Evolutionary conservation across 2,888 invertebrate species (phyloP), one percentile per base, ranked within the genome.

Genomic region (Standfussiana lucernea): DNA sequence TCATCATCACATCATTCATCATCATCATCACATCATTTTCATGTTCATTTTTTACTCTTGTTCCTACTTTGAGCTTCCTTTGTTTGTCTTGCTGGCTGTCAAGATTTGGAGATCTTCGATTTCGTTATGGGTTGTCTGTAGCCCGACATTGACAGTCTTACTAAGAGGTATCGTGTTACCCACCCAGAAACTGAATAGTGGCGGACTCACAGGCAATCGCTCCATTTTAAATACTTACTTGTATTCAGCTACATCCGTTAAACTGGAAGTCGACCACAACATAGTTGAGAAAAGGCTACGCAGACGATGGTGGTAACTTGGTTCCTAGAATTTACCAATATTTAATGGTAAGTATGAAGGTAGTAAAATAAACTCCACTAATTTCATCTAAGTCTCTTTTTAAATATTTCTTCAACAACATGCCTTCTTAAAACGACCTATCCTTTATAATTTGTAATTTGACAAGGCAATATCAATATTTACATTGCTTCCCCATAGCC

Each of bases 401-500:
- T 6, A 6, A 56, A 32, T 32, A 59, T 59, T 59, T 32, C 32
- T 32, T 32, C 8, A 32, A 32, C 59, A 28, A 15, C 1, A 47
- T 7, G 15, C 6, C 56, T 7, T 56, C 15, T 56, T 56, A 28
- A 8, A 28, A 18, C 28, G 18, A 59, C 59, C 15, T 59, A 59
- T 59, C 59, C 59, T 59, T 32, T 32, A 21, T 10, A 59, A n/a
- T 75, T 40, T 32, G n/a, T 53, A 53, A 72, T n/a, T 71, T 80
- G 37, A 56, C n/a, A 72, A 64, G 50, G 24, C 37, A 66, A 40
- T 21, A 3, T 37, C 15, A 45, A 78, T 42, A 47, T 70, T 70
- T 45, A 53, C 65, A 45, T 61, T 11, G 35, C 24, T 42, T 67
- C 42, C 59, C 56, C 24, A 75, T 15, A 56, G 67, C n/a, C 64